Evolutionary conservation across 2,888 invertebrate genomes (phyloP), one percentile per base, ranked within the genome.

Genomic region (Ommatoiulus sabulosus): DNA sequence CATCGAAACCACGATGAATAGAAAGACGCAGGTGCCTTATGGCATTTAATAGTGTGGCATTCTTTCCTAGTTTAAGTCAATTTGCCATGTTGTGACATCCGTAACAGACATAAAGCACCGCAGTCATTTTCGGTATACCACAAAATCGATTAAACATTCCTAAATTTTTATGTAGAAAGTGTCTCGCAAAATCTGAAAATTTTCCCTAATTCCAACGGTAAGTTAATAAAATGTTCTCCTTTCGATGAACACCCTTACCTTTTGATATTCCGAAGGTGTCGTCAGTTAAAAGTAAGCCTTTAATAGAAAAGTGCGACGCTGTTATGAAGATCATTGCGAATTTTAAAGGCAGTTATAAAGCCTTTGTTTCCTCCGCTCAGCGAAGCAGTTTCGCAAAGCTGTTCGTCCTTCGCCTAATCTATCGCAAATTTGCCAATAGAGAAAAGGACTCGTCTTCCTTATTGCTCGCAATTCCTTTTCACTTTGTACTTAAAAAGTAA

Each of bases 401-500:
- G 20, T 72, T 72, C 24, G 35, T 12, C 35, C 15, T 0, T 24
- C 35, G 80, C 80, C 35, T 80, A 80, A 80, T 24, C 80, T 24
- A 35, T 80, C 80, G 35, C 80, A 80, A 80, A 80, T 80, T 80
- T 80, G 80, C 24, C 35, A 43, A 35, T 80, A 80, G 8, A 80
- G 80, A 80, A 80, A 35, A 15, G 35, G 80, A 35, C 10, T 35
- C 10, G 8, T 15, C 35, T 80, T 80, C 80, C 80, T 80, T 80
- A 80, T 80, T 80, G 80, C 35, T 2, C 1, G 80, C 80, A 35
- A 80, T 80, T 35, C 80, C 80, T 35, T 80, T 80, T 80, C 80
- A 80, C 80, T 80, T 72, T 24, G 72, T 72, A 57, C 72, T 72
- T 24, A 72, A 24, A 72, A 72, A 72, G 72, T 72, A n/a, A n/a